Percentiles rank a stretch among this genome's conserved stretches.
These are phyloP conservation scores for Galerucella pusilla DNA, from an alignment of 2,888 invertebrate species.

Conservation along the genomic window DNA sequence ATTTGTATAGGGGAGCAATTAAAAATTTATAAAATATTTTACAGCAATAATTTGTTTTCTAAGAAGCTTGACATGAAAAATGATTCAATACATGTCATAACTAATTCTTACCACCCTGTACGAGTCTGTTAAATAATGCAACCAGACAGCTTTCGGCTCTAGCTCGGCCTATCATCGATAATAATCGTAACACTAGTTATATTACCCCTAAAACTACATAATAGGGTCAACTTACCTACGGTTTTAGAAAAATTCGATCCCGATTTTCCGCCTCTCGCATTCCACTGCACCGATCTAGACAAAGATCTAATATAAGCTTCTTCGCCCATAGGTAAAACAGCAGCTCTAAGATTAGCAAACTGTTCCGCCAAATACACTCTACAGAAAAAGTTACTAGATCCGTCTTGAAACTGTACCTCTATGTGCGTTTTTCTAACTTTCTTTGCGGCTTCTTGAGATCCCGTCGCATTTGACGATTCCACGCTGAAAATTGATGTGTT, in stretches of 20 bases:
- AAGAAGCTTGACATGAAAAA: too few relatives aligned
- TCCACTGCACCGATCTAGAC: constrained; percentile 88
- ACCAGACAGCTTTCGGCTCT: too few relatives aligned
- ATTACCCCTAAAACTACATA: constrained; percentile 1
- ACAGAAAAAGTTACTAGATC: constrained; percentile 85
- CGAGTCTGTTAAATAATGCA: too few relatives aligned
- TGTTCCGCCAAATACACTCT: constrained; percentile 91
- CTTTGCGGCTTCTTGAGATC: constrained; percentile 59
- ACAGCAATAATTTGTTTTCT: too few relatives aligned
- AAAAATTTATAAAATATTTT: too few relatives aligned
- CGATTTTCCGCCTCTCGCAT: constrained; percentile 96
- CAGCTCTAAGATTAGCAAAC: constrained; percentile 82
- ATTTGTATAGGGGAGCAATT: too few relatives aligned
- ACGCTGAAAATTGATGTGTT: constrained; percentile 29
- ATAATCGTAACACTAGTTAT: not conserved
- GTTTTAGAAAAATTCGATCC: constrained; percentile 97
- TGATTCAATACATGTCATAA: too few relatives aligned
- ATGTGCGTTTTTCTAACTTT: constrained; percentile 65
- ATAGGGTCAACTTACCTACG: constrained; percentile 68
- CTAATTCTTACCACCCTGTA: too few relatives aligned
- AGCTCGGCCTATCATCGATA: too few relatives aligned
- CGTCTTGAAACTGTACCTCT: constrained; percentile 73
- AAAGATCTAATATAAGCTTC: constrained; percentile 87
- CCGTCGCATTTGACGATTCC: constrained; percentile 38
- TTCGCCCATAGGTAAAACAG: constrained; percentile 67